These are phyloP conservation scores for Tenthredo mesomela DNA, from an alignment of 2,888 invertebrate species.

Conservation along the genomic window DNA sequence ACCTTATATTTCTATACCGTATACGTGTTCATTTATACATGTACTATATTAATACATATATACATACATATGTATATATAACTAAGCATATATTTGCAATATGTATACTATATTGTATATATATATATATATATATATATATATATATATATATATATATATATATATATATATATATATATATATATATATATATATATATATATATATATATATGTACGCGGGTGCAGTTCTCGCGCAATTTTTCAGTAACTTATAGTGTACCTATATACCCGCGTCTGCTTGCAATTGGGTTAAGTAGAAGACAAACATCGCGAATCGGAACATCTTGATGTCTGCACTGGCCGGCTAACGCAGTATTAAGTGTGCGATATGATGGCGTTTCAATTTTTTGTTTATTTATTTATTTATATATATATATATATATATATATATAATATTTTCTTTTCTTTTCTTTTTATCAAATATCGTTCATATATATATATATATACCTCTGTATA, in stretches of 20 bases:
- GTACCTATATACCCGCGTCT: not conserved
- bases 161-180: not conserved
- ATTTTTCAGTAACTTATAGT: not conserved
- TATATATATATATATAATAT: not conserved
- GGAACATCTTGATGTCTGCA: constrained; percentile 49
- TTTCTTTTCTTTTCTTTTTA: not conserved
- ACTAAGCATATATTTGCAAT: not conserved
- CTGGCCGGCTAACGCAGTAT: constrained; percentile 4
- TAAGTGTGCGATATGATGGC: not conserved
- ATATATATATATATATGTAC: not conserved
- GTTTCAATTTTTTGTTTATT: constrained; percentile 5
- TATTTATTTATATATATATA: not conserved
- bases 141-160: not conserved
- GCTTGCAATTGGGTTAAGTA: constrained; percentile 46
- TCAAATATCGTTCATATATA: not conserved
- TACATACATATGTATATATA: not conserved
- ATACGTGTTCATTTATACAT: not conserved
- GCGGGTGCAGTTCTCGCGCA: not conserved
- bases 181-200: not conserved
- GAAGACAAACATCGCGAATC: constrained; percentile 35
- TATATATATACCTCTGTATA: not conserved
- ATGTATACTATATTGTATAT: not conserved
- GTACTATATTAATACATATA: not conserved
- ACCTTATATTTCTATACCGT: too few relatives aligned
- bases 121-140: not conserved